Evolutionary conservation across 2,888 invertebrate genomes (phyloP).

Genomic region (Agonopterix heracliana): DNA sequence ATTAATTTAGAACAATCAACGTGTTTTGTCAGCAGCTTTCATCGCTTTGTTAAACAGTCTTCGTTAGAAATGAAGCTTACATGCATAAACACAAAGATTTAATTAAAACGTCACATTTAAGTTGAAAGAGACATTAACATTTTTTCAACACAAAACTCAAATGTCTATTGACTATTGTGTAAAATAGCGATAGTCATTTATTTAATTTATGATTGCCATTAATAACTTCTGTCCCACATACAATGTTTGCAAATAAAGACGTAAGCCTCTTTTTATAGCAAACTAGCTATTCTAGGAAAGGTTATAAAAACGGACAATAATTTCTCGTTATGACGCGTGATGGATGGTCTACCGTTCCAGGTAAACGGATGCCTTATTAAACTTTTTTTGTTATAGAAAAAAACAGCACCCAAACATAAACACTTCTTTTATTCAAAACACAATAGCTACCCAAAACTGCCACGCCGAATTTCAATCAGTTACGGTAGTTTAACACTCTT

Average conservation of each 20-base stretch:
- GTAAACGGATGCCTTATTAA: conserved; percentile 54
- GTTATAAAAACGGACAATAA: conserved; percentile 51
- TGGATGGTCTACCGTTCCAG: conserved; percentile 57
- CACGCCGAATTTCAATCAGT: conserved; percentile 66
- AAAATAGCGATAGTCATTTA: conserved; percentile 13
- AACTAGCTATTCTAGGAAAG: conserved; percentile 41
- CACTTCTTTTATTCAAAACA: conserved; percentile 58
- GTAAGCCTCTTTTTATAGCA: conserved; percentile 41
- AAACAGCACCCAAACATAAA: conserved; percentile 66
- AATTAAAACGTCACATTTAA: conserved; percentile 8
- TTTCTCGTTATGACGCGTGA: conserved; percentile 65
- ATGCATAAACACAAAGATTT: conserved; percentile 29
- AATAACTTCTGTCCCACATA: conserved; percentile 20
- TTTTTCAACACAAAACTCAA: conserved; percentile 20
- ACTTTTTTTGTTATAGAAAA: conserved; percentile 21
- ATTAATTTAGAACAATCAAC: conserved; percentile 18
- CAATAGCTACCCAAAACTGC: conserved; percentile 56
- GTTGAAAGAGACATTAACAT: conserved; percentile 11
- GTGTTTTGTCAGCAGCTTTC: conserved; percentile 17
- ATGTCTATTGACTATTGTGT: conserved; percentile 23
- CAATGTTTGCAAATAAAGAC: conserved; percentile 69
- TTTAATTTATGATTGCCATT: conserved; percentile 27
- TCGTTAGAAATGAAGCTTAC: conserved; percentile 24
- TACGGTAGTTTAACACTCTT: conserved; percentile 70
- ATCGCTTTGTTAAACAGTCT: conserved; percentile 26